These are phyloP conservation scores for Montipora cactus DNA, from an alignment of 64 coral and sea anemone genomes.

Conservation along the genomic window DNA sequence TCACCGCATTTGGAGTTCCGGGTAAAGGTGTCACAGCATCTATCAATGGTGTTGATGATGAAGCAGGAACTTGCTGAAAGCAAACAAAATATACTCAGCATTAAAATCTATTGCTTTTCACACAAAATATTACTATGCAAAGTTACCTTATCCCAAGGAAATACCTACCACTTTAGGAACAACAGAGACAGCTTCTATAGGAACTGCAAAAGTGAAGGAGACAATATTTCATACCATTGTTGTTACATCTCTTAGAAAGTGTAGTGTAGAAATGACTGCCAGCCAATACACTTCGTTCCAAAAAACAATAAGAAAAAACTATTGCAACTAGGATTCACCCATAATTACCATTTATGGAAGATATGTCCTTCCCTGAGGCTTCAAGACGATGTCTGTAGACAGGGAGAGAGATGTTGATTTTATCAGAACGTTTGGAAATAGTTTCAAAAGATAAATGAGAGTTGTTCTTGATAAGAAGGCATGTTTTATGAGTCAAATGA, in stretches of 20 bases:
- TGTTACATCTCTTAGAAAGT: too few species aligned
- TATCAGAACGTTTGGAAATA: too few species aligned
- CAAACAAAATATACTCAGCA: not conserved
- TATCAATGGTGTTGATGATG: constrained; percentile 90
- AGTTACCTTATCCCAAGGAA: not conserved
- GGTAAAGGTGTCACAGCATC: constrained; percentile 93
- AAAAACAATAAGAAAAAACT: not conserved
- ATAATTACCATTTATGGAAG: constrained; percentile 60
- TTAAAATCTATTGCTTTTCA: not conserved
- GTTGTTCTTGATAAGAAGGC: too few species aligned
- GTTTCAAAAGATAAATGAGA: too few species aligned
- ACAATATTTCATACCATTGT: not conserved
- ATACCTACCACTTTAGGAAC: constrained; percentile 62
- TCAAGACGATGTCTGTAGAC: constrained; percentile 84
- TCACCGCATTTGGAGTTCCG: constrained; percentile 92
- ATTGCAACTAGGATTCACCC: not conserved
- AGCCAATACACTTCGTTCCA: not conserved
- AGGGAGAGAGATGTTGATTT: not conserved
- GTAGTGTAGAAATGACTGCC: too few species aligned
- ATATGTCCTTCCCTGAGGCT: constrained; percentile 82
- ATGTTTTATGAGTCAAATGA: too few species aligned
- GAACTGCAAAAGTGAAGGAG: constrained; percentile 43
- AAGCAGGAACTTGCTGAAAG: constrained; percentile 51
- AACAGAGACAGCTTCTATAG: constrained; percentile 46
- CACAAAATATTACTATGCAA: not conserved